phyloP scores from a whole-genome alignment of 1,140 invertebrate species.

The Sitobion miscanthi region DNA sequence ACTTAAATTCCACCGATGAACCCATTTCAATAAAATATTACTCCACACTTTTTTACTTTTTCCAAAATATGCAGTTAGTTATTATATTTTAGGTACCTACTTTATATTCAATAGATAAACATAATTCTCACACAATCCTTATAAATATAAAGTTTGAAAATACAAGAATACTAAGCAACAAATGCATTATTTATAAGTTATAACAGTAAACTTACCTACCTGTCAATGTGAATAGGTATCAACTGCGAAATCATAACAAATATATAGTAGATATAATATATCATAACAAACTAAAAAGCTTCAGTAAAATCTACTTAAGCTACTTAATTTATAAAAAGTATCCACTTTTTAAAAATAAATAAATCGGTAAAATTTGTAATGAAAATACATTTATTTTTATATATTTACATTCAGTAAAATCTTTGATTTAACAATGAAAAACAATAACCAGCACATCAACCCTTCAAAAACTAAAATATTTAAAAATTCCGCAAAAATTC shows the following conservation, averaged over 20 bases:
- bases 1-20: neutral
- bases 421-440: no score
- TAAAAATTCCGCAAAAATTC: no score
- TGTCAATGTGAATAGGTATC: neutral
- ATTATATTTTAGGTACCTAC: neutral
- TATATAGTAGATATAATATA: neutral
- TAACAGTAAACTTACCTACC: neutral
- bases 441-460: no score
- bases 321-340: neutral
- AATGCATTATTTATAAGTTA: neutral
- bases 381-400: neutral
- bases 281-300: neutral
- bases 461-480: no score
- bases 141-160: neutral
- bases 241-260: neutral
- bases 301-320: neutral
- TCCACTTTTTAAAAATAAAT: neutral
- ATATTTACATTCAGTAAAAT: neutral
- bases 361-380: no score
- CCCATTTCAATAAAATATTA: neutral
- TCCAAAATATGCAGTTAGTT: neutral
- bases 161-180: neutral
- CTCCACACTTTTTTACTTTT: neutral
- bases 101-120: conserved; percentile 9
- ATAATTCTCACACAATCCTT: neutral